Evolutionary conservation across 2,888 invertebrate species (phyloP).

Genomic region (Hyposoter didymator): DNA sequence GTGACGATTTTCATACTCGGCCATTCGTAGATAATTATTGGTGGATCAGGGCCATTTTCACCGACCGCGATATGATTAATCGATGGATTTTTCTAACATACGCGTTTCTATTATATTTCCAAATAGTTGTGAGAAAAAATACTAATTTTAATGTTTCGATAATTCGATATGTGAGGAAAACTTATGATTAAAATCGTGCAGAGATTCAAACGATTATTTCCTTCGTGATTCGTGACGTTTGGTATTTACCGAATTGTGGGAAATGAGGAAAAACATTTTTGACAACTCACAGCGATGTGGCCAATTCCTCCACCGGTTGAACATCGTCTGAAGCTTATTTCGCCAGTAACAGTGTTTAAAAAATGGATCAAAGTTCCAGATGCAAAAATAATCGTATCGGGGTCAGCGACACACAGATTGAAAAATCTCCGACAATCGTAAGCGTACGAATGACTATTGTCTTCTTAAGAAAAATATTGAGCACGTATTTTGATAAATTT

Average conservation of each 20-base stretch:
- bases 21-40: slow-evolving; percentile 93
- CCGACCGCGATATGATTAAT: slow-evolving; percentile 92
- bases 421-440: slow-evolving; percentile 93
- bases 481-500: neutral
- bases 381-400: slow-evolving; percentile 90
- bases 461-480: slow-evolving; percentile 30
- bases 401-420: slow-evolving; percentile 92
- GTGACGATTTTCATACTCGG: slow-evolving; percentile 91
- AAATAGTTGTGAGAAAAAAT: slow-evolving; percentile 19
- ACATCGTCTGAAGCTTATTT: slow-evolving; percentile 89
- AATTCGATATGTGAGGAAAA: too few relatives aligned
- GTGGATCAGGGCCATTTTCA: slow-evolving; percentile 90
- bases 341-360: slow-evolving; percentile 88
- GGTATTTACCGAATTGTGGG: neutral
- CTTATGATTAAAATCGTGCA: neutral
- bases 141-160: neutral
- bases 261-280: slow-evolving; percentile 79
- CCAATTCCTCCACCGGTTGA: slow-evolving; percentile 93
- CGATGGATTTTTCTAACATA: slow-evolving; percentile 87
- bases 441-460: slow-evolving; percentile 91
- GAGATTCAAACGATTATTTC: neutral
- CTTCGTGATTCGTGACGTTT: neutral
- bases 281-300: slow-evolving; percentile 88
- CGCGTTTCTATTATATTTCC: slow-evolving; percentile 39
- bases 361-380: slow-evolving; percentile 94